phyloP scores from a whole-genome alignment of 2,797 vertebrate genomes.

The Sternotherus odoratus region DNA sequence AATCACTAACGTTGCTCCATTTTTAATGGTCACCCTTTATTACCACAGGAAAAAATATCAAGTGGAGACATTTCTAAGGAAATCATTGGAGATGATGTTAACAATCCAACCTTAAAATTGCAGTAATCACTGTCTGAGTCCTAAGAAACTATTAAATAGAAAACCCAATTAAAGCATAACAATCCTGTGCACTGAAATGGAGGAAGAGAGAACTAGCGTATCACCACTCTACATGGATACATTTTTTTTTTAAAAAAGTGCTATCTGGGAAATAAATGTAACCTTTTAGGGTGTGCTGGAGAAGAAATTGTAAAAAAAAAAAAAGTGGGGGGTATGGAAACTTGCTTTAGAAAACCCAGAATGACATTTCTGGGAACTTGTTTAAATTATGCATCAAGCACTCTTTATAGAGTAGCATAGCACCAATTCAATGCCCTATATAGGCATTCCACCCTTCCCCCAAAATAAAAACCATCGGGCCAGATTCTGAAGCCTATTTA shows the following conservation, averaged over 20 bases:
- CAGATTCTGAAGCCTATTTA: rapidly evolving
- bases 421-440: rapidly evolving
- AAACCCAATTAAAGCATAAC: background rate
- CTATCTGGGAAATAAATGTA: background rate
- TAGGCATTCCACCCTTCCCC: background rate
- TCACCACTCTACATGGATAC: background rate
- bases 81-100: background rate
- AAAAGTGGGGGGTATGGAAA: background rate
- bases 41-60: background rate
- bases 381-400: background rate
- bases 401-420: rapidly evolving
- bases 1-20: background rate
- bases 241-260: background rate
- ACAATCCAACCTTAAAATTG: background rate
- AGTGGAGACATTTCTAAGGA: background rate
- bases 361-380: background rate
- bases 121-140: background rate
- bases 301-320: background rate
- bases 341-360: background rate
- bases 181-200: background rate
- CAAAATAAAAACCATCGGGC: background rate
- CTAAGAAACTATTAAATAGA: background rate
- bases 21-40: background rate
- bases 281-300: background rate
- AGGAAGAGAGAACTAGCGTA: background rate